Conservation (phyloP, 2,888 invertebrate genomes). For the Machimus atricapillus region DNA sequence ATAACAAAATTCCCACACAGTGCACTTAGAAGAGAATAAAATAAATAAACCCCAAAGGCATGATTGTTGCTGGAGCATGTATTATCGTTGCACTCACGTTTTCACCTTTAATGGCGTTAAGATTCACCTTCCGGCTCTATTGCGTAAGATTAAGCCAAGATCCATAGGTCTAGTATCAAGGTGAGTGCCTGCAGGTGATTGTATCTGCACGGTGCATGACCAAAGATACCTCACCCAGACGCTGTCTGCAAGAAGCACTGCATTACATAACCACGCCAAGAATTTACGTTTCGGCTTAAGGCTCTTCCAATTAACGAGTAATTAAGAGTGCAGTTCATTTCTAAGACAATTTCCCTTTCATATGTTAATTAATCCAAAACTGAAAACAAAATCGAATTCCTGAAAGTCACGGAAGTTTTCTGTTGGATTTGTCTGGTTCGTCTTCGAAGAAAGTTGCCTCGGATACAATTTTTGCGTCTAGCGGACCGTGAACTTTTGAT, state of each 20-base stretch:
- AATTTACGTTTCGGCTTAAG: neutral
- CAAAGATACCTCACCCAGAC: neutral
- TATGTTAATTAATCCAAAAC: neutral
- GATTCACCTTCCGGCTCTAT: neutral
- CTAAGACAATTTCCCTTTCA: neutral
- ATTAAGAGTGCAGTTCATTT: neutral
- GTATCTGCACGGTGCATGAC: neutral
- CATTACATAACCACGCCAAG: neutral
- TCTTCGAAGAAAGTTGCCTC: constrained; percentile 6
- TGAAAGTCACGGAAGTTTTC: neutral
- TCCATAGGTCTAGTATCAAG: neutral
- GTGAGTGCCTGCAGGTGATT: neutral
- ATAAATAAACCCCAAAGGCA: neutral
- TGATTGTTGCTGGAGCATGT: neutral
- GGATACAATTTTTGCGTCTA: neutral
- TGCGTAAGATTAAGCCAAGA: neutral
- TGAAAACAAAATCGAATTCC: neutral
- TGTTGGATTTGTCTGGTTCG: neutral
- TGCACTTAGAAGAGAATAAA: neutral
- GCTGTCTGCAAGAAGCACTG: neutral
- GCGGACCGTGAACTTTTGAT: neutral
- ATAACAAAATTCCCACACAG: too few species aligned
- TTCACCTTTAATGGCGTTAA: neutral
- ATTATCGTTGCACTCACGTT: neutral
- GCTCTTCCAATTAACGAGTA: neutral